Percentiles rank a stretch among this genome's conserved stretches.
These are phyloP conservation scores for Melanerpes formicivorus DNA, from an alignment of 2,113 vertebrate species.

Conservation along the genomic window DNA sequence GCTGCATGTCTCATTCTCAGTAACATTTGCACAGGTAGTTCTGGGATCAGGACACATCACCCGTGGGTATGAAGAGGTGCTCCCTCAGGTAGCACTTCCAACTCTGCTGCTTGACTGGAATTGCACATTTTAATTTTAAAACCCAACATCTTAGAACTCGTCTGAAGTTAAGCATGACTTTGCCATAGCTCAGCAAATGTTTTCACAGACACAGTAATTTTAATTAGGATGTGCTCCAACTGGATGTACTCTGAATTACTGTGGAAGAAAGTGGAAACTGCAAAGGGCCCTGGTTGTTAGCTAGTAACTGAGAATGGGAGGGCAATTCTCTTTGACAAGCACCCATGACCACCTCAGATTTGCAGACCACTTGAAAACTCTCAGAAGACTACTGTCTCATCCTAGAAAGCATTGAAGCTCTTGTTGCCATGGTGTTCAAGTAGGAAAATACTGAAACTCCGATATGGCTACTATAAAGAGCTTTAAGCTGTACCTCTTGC, in stretches of 20 bases:
- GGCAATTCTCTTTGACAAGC: background rate
- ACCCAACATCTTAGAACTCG: background rate
- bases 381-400: background rate
- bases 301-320: background rate
- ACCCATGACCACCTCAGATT: background rate
- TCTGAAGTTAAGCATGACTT: background rate
- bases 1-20: rapidly evolving
- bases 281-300: background rate
- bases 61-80: background rate
- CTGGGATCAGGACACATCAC: background rate
- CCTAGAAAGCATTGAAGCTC: background rate
- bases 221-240: background rate
- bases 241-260: background rate
- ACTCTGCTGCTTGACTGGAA: background rate
- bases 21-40: background rate
- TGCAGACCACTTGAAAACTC: background rate
- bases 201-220: background rate
- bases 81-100: background rate
- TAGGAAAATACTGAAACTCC: background rate
- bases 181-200: background rate
- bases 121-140: background rate
- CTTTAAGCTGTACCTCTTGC: background rate
- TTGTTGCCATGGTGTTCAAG: conserved; percentile 29
- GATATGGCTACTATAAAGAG: background rate
- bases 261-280: background rate